Evolutionary conservation across 2,113 vertebrate species (phyloP).

Genomic region (Macaca mulatta): DNA sequence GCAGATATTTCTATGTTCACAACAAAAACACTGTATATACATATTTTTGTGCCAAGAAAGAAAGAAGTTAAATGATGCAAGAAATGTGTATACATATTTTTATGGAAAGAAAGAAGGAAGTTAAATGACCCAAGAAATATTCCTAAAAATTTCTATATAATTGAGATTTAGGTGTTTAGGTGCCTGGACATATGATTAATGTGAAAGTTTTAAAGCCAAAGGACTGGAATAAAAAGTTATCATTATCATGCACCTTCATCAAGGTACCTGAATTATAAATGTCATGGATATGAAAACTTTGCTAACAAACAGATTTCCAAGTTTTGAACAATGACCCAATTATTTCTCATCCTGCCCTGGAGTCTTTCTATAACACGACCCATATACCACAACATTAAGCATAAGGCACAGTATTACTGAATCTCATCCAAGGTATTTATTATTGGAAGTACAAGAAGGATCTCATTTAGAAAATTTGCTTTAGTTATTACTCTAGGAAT

Average conservation of each 20-base stretch:
- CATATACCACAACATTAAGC: not conserved
- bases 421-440: not conserved
- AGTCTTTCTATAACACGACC: not conserved
- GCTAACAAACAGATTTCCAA: not conserved
- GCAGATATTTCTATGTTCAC: not conserved
- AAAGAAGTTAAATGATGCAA: not conserved
- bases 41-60: not conserved
- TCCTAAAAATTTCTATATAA: not conserved
- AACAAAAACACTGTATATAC: not conserved
- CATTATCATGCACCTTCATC: not conserved
- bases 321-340: not conserved
- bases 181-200: not conserved
- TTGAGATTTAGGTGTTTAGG: not conserved
- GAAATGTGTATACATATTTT: not conserved
- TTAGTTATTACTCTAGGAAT: not conserved
- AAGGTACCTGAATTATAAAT: not conserved
- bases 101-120: not conserved
- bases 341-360: not conserved
- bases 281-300: not conserved
- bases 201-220: not conserved
- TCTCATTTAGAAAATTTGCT: not conserved
- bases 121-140: not conserved
- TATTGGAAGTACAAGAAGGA: conserved; percentile 2
- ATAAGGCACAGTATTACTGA: not conserved
- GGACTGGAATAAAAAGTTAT: not conserved